These are phyloP conservation scores for Macaca nemestrina DNA, from an alignment of 2,113 vertebrate species.

Conservation along the genomic window DNA sequence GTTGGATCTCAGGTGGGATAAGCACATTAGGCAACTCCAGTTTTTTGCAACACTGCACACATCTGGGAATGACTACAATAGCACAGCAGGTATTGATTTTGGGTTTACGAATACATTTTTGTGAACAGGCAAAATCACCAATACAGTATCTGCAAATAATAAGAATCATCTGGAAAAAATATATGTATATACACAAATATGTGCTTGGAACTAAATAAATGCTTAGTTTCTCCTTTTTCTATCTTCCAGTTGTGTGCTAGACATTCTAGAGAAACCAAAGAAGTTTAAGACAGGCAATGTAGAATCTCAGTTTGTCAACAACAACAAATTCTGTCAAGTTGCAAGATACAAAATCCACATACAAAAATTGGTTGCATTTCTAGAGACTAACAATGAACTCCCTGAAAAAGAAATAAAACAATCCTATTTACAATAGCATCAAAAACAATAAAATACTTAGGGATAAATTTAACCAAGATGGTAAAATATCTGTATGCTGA, in stretches of 20 bases:
- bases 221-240: not conserved
- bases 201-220: not conserved
- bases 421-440: not conserved
- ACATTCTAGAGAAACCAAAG: not conserved
- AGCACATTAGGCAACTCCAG: fast-evolving
- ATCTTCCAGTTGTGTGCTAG: not conserved
- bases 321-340: not conserved
- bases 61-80: not conserved
- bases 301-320: not conserved
- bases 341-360: not conserved
- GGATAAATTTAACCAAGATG: not conserved
- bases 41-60: not conserved
- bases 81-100: not conserved
- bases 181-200: not conserved
- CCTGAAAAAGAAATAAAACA: not conserved
- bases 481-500: not conserved
- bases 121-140: not conserved
- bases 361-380: not conserved
- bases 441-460: not conserved
- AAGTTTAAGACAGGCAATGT: not conserved
- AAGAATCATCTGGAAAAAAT: not conserved
- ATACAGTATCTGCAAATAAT: not conserved
- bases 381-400: not conserved
- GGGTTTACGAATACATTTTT: not conserved
- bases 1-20: not conserved